Conservation (phyloP, 2,113 vertebrate genomes). For the Carassius auratus region DNA sequence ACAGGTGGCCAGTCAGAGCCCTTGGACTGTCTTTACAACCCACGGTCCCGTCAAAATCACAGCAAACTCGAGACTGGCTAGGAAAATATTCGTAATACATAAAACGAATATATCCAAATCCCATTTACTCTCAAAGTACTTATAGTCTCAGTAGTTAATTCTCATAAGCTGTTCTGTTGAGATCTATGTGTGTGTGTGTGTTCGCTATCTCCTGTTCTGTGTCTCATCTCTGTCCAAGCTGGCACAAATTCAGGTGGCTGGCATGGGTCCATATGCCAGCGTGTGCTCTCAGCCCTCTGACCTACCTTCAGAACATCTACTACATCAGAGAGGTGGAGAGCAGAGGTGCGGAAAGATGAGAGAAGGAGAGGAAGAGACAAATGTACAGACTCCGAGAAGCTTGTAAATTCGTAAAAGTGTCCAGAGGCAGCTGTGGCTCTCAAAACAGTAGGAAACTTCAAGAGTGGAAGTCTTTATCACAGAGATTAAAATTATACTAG, state of each 20-base stretch:
- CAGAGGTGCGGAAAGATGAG: not conserved
- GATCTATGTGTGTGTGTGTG: constrained; percentile 1
- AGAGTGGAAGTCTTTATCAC: not conserved
- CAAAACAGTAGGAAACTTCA: not conserved
- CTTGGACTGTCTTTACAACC: constrained; percentile 33
- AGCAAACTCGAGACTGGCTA: not conserved
- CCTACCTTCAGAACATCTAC: constrained; percentile 37
- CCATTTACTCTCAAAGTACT: not conserved
- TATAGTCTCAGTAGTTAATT: not conserved
- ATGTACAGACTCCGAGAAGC: constrained; percentile 11
- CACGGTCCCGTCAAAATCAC: not conserved
- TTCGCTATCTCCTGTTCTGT: constrained; percentile 44
- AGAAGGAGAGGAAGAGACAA: constrained; percentile 30
- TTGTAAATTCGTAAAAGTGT: not conserved
- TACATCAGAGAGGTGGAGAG: constrained; percentile 41
- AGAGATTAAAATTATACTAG: constrained; percentile 5
- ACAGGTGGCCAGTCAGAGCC: constrained; percentile 47
- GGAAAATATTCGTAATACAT: not conserved
- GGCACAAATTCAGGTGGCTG: constrained; percentile 45
- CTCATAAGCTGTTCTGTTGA: not conserved
- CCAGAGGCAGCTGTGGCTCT: not conserved
- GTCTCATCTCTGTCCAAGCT: constrained; percentile 57
- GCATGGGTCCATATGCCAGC: constrained; percentile 47
- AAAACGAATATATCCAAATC: not conserved
- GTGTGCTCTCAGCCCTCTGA: constrained; percentile 41